A percentile compares a stretch with the other conserved stretches of the same genome.
These are phyloP conservation scores for Papilio machaon DNA, from an alignment of 1,140 invertebrate genomes.

Conservation along the genomic window DNA sequence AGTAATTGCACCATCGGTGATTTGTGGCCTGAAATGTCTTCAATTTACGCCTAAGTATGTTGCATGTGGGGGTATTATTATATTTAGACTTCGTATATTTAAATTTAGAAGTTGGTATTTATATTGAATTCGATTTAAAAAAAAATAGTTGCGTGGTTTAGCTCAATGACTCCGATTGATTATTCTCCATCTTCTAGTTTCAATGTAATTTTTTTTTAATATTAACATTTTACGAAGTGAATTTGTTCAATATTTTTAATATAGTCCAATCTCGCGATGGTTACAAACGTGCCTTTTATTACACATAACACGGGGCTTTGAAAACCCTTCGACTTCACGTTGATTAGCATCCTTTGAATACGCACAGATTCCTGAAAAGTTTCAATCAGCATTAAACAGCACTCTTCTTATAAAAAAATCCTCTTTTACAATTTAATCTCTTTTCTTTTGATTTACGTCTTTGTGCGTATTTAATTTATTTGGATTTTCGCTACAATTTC, in stretches of 20 bases:
- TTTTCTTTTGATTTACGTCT: conserved; percentile 22
- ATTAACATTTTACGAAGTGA: neutral
- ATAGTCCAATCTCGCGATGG: conserved; percentile 16
- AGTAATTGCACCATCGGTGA: conserved; percentile 76
- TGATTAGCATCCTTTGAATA: conserved; percentile 35
- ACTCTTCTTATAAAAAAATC: conserved; percentile 11
- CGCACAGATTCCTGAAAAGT: conserved; percentile 19
- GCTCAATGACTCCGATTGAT: neutral
- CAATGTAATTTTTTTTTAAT: neutral
- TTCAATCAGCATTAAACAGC: conserved; percentile 20
- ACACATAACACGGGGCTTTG: conserved; percentile 26
- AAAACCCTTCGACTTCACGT: conserved; percentile 32
- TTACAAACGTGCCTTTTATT: conserved; percentile 36
- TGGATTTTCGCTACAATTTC: neutral
- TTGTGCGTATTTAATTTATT: conserved; percentile 21
- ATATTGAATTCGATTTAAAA: too few species aligned
- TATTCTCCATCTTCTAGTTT: neutral
- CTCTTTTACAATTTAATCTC: conserved; percentile 31
- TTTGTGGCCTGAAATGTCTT: conserved; percentile 64
- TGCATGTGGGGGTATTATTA: neutral
- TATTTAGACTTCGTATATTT: neutral
- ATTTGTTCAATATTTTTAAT: conserved; percentile 7
- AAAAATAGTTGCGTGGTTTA: too few species aligned
- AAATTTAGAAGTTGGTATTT: neutral
- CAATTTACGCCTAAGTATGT: conserved; percentile 43